Base-by-base conservation (phyloP, 2,888 invertebrate species). In the Agonum fuliginosum region DNA sequence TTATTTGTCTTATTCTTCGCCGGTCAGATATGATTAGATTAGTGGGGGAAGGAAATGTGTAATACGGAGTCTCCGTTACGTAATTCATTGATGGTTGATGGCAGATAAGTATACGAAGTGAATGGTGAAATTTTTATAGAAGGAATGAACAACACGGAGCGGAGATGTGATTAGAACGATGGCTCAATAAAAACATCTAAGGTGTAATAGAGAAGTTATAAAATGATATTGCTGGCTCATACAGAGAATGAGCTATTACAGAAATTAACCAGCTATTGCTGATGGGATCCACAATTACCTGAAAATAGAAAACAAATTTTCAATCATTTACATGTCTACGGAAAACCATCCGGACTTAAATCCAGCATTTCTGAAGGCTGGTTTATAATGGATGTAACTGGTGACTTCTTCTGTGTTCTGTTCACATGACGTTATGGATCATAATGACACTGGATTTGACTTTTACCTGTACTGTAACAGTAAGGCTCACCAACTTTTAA, bases 81-180 rank as follows among this genome's bases (percentile, higher is more conserved):
- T 30, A 71, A 71, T 71, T 71, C 71, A 71, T 71, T 71, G 71
- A 71, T 71, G 71, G 22, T 27, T 48, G 20, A 17, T n/a, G 20
- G 48, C 51, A 51, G 71, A 71, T 71, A 71, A 51, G 19, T 65
- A 27, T 24, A 48, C 22, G n/a, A n/a, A 12, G 27, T 41, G 46
- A 70, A 70, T 70, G 70, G 20, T 43, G 30, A 24, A 58, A 10
- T 27, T 58, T 34, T 58, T 12, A 24, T 12, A 27, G 8, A 58
- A 48, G 20, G 48, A 48, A 19, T 20, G 48, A 48, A 19, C 48
- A 48, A 20, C 48, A 48, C 19, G 19, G 19, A 48, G 8, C 48
- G 20, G 10, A 10, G 19, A 20, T 20, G 10, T 19, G 8, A 48
- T 48, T 48, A 48, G 10, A 10, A 20, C 20, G 4, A 43, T 43